Base-by-base conservation (phyloP, 2,113 vertebrate genomes). In the Oryzias celebensis region DNA sequence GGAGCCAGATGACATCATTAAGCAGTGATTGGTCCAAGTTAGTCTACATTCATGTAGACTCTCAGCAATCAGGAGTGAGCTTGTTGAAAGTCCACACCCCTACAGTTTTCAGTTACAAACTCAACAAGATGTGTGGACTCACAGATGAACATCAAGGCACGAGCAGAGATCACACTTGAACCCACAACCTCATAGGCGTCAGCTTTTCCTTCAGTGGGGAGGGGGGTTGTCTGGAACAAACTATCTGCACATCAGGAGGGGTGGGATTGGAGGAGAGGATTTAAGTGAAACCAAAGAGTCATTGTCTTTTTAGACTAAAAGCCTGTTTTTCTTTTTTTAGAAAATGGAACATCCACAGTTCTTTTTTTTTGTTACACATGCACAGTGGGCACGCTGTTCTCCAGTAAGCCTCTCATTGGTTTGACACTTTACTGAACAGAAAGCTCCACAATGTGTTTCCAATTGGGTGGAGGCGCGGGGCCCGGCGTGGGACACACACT, bases 391-490 rank as follows among this genome's bases (percentile, higher is more conserved):
- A 36, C 7, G 8, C 31, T 7, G 31, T 57, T 64, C 22, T 58
- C 62, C 50, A 53, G 64, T 67, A 70, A 56, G 60, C 69, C 64
- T 65, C 64, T 52, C 62, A 62, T 53, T 42, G 74, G 61, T 82
- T 80, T 83, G 84, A 87, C 83, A 73, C 81, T 71, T 87, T 53
- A 76, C 70, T 58, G 45, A 62, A 44, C 31, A 12, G 59, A 72
- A 60, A 23, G 36, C 28, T 13, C 71, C 26, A 55, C 84, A 91
- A 91, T 91, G 75, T 93, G 92, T 91, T 91, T 92, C 84, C 80
- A 85, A 89, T 91, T 62, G 68, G 23, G 53, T n/a, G 58, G 68
- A 71, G 80, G 80, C 65, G 82, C 62, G 86, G 73, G 77, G 71
- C 75, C 78, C 65, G 48, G 65, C 64, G 60, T 80, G 78, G 73